Evolutionary conservation across 1,140 invertebrate species (phyloP), one percentile per base, ranked within the genome.

Genomic region (Lamellibrachia luymesi): DNA sequence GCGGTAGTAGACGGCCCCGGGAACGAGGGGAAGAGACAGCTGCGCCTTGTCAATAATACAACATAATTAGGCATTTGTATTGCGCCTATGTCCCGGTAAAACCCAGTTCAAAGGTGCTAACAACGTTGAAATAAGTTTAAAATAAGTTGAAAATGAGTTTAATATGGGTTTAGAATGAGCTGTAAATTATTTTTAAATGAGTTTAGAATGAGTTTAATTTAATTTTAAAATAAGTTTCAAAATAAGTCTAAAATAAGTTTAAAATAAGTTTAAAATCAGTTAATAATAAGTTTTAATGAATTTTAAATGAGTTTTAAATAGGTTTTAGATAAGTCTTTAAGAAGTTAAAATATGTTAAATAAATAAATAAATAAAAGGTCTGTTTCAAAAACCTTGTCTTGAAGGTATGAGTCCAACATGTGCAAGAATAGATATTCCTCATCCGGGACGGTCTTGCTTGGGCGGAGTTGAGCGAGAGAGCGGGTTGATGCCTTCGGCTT

Each of bases 1-100:
- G 17, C 80, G 92, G 92, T 92, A 92, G 92, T 92, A 93, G 4
- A 93, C 52, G 6, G 91, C 38, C 10, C 93, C 93, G 10, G 13
- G 91, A 10, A 93, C 38, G 27, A 25, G 49, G 22, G 93, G 93
- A 49, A 50, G 38, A 2, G n/a, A 92, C 0, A 51, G 50, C 50
- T n/a, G 93, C 25, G 25, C 93, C 38, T 52, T 92, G 22, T 13
- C 1, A 22, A 22, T 64, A 25, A 50, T 90, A 92, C n/a, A 50
- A 22, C 0, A 17, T 51, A 22, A 92, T 25, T 22, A 92, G n/a
- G 92, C 90, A 51, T 22, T 92, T 17, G 51, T 90, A 92, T 22
- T 90, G 51, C 51, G 49, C 92, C 17, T 89, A 25, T 25, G 17
- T n/a, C 25, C 90, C 90, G 51, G 92, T 25, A 22, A 92, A 50